Evolutionary conservation across 1,140 invertebrate species (phyloP).

Genomic region (Eurosta solidaginis): DNA sequence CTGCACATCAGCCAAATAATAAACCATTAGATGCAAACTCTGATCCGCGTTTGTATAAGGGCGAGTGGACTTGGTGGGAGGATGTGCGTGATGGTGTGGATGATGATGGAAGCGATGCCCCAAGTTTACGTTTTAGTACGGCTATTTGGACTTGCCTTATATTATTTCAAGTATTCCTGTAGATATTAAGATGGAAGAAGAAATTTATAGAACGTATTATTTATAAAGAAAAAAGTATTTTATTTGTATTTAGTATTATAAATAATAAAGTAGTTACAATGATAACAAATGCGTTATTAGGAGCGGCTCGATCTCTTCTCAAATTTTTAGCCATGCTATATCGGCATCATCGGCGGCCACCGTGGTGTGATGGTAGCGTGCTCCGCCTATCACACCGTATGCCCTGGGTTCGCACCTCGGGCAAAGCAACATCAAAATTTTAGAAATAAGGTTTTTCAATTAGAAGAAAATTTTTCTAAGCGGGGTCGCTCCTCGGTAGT

Average conservation of each 20-base stretch:
- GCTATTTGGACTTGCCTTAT: too few relatives aligned
- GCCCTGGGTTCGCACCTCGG: too few relatives aligned
- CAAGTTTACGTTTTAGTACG: not conserved
- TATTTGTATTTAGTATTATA: not conserved
- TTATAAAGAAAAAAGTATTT: not conserved
- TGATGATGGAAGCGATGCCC: not conserved
- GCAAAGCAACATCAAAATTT: too few relatives aligned
- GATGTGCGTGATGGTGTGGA: slow-evolving; percentile 36
- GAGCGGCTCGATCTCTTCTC: too few relatives aligned
- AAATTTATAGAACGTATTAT: not conserved
- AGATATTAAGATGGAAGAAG: not conserved
- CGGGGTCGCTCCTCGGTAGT: too few relatives aligned
- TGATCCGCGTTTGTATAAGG: slow-evolving; percentile 40
- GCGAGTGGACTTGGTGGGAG: slow-evolving; percentile 54
- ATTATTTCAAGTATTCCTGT: slow-evolving; percentile 2
- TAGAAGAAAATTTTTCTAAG: too few relatives aligned
- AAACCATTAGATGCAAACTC: slow-evolving; percentile 40
- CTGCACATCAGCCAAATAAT: slow-evolving; percentile 43
- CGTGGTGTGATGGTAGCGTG: too few relatives aligned
- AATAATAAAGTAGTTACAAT: not conserved
- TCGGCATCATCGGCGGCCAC: too few relatives aligned
- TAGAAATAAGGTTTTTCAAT: too few relatives aligned
- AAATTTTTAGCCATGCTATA: too few relatives aligned
- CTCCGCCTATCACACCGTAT: too few relatives aligned
- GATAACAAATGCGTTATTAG: too few relatives aligned